Evolutionary conservation across 2,113 vertebrate genomes (phyloP).

Genomic region (Planiliza haematocheilus): DNA sequence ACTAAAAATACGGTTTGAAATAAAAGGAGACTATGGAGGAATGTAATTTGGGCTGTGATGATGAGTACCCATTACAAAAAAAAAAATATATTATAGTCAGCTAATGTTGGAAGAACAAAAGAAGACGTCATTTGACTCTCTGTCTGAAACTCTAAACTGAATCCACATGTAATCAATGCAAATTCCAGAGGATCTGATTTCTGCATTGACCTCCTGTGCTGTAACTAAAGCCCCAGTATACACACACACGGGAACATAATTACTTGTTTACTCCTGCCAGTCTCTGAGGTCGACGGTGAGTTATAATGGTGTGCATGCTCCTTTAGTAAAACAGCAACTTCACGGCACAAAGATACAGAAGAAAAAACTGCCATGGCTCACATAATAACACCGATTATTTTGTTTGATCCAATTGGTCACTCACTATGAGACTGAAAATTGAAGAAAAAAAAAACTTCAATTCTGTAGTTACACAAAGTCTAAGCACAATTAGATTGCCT

Average conservation of each 20-base stretch:
- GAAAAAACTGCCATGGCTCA: constrained; percentile 13
- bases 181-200: constrained; percentile 50
- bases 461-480: neutral
- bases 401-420: constrained; percentile 1
- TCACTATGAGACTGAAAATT: neutral
- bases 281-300: constrained; percentile 48
- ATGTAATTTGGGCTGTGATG: constrained; percentile 35
- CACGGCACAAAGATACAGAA: constrained; percentile 35
- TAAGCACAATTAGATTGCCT: neutral
- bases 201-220: constrained; percentile 42
- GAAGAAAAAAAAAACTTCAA: neutral
- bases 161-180: constrained; percentile 35
- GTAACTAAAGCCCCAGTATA: constrained; percentile 29
- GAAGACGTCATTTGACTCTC: constrained; percentile 43
- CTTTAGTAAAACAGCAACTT: constrained; percentile 53
- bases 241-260: constrained; percentile 47
- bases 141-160: constrained; percentile 29
- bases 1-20: constrained; percentile 42
- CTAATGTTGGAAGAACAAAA: neutral
- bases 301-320: constrained; percentile 53
- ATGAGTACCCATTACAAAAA: constrained; percentile 30
- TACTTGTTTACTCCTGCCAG: constrained; percentile 62
- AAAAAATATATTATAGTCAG: neutral
- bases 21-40: constrained; percentile 41
- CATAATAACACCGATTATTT: constrained; percentile 9